These are phyloP conservation scores for Beroe forskalii DNA, from an alignment of 37 sponge, comb jelly and placozoan genomes.

Conservation along the genomic window DNA sequence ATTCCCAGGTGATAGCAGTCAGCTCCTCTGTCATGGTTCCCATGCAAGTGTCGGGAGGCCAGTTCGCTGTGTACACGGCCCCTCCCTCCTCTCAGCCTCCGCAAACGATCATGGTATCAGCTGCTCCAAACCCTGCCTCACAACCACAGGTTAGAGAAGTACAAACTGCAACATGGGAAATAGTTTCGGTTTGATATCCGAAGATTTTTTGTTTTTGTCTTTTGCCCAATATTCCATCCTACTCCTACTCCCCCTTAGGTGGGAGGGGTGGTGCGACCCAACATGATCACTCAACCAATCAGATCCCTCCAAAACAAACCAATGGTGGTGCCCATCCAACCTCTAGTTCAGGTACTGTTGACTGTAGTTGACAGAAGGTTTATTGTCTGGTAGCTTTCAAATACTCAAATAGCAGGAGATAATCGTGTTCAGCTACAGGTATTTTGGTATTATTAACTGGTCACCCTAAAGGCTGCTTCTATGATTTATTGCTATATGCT, in stretches of 20 bases:
- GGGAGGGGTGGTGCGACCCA: neutral
- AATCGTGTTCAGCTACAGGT: too few species aligned
- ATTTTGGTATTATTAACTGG: too few species aligned
- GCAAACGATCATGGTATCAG: constrained; percentile 47
- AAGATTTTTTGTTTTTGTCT: too few species aligned
- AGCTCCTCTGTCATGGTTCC: constrained; percentile 26
- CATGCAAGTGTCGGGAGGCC: neutral
- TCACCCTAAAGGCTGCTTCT: too few species aligned
- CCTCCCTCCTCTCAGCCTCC: neutral
- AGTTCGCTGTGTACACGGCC: constrained; percentile 13
- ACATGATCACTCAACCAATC: constrained; percentile 2
- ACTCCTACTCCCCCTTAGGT: too few species aligned
- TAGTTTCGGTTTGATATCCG: too few species aligned
- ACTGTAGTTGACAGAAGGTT: too few species aligned
- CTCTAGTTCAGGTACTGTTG: constrained; percentile 47
- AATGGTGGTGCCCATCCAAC: constrained; percentile 33
- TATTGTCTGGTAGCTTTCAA: too few species aligned
- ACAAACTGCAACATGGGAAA: too few species aligned
- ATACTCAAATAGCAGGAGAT: too few species aligned
- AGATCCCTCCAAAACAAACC: constrained; percentile 31
- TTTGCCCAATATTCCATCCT: too few species aligned
- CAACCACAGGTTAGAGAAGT: neutral
- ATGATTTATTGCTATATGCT: too few species aligned
- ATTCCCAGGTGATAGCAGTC: constrained; percentile 39
- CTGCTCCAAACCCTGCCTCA: constrained; percentile 1